Evolutionary conservation across 2,797 vertebrate species (phyloP).

Genomic region (Molossus molossus): DNA sequence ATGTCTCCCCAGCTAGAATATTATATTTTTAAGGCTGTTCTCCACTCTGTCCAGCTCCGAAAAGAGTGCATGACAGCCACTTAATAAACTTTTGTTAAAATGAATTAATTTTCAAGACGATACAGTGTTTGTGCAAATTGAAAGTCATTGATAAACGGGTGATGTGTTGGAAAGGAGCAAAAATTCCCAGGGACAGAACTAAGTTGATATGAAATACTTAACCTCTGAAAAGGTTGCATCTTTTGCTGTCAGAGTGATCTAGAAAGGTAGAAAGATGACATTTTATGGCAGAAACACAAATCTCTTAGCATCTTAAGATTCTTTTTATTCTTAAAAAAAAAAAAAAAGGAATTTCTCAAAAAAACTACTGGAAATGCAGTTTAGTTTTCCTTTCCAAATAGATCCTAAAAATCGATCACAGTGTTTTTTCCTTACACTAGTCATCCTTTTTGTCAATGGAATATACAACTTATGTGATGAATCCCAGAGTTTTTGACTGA

Average conservation of each 20-base stretch:
- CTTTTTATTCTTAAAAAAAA: background rate
- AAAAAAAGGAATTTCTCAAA: constrained; percentile 26
- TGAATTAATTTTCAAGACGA: constrained; percentile 9
- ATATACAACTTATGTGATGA: background rate
- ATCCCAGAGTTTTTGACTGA: background rate
- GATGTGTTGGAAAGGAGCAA: constrained; percentile 26
- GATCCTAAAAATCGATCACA: constrained; percentile 1
- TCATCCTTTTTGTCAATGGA: background rate
- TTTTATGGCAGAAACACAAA: constrained; percentile 26
- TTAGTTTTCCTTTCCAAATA: constrained; percentile 44
- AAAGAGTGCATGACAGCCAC: background rate
- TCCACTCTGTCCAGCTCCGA: background rate
- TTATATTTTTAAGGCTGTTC: background rate
- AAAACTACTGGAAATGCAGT: constrained; percentile 21
- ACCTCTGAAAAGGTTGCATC: background rate
- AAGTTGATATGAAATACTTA: constrained; percentile 20
- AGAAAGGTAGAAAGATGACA: constrained; percentile 4
- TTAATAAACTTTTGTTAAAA: constrained; percentile 33
- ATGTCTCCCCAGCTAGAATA: background rate
- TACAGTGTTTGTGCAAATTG: background rate
- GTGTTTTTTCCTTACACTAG: background rate
- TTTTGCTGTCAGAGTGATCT: constrained; percentile 8
- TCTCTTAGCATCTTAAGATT: background rate
- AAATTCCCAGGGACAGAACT: constrained; percentile 15
- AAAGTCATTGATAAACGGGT: constrained; percentile 43